A percentile compares a stretch with the other conserved stretches of the same genome.
These are phyloP conservation scores for Tetraneura akinire DNA, from an alignment of 1,140 invertebrate genomes.

Conservation along the genomic window DNA sequence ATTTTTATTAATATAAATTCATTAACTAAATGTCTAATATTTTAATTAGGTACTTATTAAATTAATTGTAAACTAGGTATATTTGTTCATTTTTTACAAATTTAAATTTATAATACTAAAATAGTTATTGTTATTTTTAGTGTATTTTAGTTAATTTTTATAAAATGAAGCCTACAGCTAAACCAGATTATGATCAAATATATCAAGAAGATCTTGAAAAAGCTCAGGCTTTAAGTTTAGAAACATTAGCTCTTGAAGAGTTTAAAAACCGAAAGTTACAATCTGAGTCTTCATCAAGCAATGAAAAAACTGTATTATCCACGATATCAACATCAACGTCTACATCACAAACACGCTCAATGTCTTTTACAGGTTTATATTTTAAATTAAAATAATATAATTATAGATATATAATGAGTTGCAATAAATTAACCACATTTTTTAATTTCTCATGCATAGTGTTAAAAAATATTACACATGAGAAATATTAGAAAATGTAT, in stretches of 20 bases:
- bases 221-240: slow-evolving; percentile 81
- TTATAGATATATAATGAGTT: not conserved
- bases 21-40: no score
- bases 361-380: slow-evolving; percentile 42
- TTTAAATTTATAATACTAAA: no score
- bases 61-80: not conserved
- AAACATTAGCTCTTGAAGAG: slow-evolving; percentile 79
- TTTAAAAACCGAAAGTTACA: slow-evolving; percentile 64
- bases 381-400: not conserved
- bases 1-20: no score
- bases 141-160: slow-evolving; percentile 8
- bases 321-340: not conserved
- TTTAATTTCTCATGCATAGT: no score
- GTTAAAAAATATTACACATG: not conserved
- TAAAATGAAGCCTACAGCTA: slow-evolving; percentile 36
- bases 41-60: no score
- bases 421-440: not conserved
- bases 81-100: no score
- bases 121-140: slow-evolving; percentile 21
- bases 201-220: slow-evolving; percentile 82
- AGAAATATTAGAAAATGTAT: no score
- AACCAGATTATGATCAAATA: slow-evolving; percentile 32
- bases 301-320: not conserved
- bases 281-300: slow-evolving; percentile 3
- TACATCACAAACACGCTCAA: not conserved